A percentile compares a stretch with the other conserved stretches of the same genome.
Conservation (phyloP, 2,888 invertebrate species). For the Drosophila kanekoi region DNA sequence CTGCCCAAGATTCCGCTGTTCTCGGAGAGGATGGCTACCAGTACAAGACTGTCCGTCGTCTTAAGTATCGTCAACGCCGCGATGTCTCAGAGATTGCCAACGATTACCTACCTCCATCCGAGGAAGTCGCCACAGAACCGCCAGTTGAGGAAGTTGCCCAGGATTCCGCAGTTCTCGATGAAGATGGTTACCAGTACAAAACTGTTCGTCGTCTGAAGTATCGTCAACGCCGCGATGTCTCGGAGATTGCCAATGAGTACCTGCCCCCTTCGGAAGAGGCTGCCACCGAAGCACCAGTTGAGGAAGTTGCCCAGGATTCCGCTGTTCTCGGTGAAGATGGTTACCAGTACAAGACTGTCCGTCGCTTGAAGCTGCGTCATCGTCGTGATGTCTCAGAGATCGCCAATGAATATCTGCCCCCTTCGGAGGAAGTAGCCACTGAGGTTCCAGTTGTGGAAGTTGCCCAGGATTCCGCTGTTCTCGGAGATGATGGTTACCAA, state of each 20-base stretch:
- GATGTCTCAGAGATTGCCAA: too few species aligned
- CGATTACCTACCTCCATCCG: too few species aligned
- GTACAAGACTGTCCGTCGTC: too few species aligned
- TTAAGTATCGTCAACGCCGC: too few species aligned
- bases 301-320: constrained; percentile 42
- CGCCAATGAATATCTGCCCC: constrained; percentile 58
- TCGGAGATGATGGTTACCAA: constrained; percentile 58
- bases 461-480: constrained; percentile 48
- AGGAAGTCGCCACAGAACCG: too few species aligned
- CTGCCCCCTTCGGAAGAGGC: constrained; percentile 32
- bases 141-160: too few species aligned
- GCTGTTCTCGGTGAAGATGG: constrained; percentile 54
- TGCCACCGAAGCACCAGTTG: constrained; percentile 17
- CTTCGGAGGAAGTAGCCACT: constrained; percentile 45
- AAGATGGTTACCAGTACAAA: constrained; percentile 32
- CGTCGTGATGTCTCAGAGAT: constrained; percentile 69
- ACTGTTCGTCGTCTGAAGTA: constrained; percentile 37
- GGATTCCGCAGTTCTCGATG: constrained; percentile 23
- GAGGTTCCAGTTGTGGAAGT: constrained; percentile 30
- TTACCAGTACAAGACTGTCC: constrained; percentile 60
- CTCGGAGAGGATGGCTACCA: too few species aligned
- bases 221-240: constrained; percentile 37
- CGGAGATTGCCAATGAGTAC: constrained; percentile 34
- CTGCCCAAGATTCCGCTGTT: constrained; percentile 48
- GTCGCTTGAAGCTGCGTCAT: constrained; percentile 57